These are phyloP conservation scores for Gasterosteus nipponicus DNA, from an alignment of 2,113 vertebrate genomes.

Conservation along the genomic window DNA sequence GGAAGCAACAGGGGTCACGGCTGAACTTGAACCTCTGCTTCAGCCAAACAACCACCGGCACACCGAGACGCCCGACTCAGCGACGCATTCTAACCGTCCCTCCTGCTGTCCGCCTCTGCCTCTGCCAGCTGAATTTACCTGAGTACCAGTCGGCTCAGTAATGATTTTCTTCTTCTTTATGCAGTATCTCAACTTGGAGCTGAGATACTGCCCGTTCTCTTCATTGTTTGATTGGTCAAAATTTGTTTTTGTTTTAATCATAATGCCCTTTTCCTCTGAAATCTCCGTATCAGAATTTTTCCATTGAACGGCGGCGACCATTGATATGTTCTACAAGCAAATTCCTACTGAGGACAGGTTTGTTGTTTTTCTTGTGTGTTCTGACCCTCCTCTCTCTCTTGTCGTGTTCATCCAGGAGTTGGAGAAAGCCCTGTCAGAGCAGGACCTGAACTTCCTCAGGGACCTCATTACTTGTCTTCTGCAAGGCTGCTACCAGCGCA, in stretches of 20 bases:
- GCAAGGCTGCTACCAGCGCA: slow-evolving; percentile 97
- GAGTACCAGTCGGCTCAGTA: neutral
- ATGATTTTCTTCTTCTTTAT: neutral
- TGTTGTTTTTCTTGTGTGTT: neutral
- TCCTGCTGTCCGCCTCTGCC: slow-evolving; percentile 19
- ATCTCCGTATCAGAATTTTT: neutral
- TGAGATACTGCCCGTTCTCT: neutral
- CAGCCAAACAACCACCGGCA: slow-evolving; percentile 50
- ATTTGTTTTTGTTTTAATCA: neutral
- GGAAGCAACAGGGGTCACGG: slow-evolving; percentile 70
- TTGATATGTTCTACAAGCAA: neutral
- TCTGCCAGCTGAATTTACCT: slow-evolving; percentile 20
- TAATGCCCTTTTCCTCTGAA: neutral
- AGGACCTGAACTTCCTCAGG: slow-evolving; percentile 92
- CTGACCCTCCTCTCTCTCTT: slow-evolving; percentile 2
- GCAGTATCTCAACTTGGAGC: neutral
- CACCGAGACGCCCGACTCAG: slow-evolving; percentile 41
- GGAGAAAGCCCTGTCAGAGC: slow-evolving; percentile 92
- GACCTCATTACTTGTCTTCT: slow-evolving; percentile 93
- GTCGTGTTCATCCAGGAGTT: slow-evolving; percentile 85
- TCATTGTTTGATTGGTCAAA: neutral
- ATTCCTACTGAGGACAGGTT: neutral
- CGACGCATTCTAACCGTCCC: slow-evolving; percentile 36
- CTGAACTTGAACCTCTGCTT: slow-evolving; percentile 78
- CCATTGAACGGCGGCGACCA: neutral